phyloP scores from a whole-genome alignment of 1,140 invertebrate genomes.

The Euwallacea fornicatus region DNA sequence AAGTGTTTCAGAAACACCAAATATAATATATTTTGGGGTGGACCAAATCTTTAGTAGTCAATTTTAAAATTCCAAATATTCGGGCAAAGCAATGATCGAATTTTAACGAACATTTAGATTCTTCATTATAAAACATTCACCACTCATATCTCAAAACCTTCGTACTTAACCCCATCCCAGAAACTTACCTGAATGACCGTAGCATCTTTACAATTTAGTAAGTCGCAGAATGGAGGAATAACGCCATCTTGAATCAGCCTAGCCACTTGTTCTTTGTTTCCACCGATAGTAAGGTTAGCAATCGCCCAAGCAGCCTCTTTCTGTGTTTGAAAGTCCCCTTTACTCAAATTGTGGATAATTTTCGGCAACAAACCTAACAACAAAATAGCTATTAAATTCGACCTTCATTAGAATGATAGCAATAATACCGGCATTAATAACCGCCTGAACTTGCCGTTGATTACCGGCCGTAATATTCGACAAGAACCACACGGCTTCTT shows the following conservation, averaged over 20 bases:
- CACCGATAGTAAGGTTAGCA: slow-evolving; percentile 97
- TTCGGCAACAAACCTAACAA: slow-evolving; percentile 76
- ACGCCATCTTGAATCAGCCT: slow-evolving; percentile 87
- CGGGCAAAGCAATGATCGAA: too few species aligned
- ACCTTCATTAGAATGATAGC: not conserved
- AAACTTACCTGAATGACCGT: slow-evolving; percentile 49
- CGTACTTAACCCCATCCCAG: not conserved
- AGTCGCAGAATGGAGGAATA: slow-evolving; percentile 87
- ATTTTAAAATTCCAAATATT: too few species aligned
- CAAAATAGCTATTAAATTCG: not conserved
- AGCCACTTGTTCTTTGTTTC: slow-evolving; percentile 87
- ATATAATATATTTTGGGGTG: too few species aligned
- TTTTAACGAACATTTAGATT: too few species aligned
- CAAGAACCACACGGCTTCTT: slow-evolving; percentile 98
- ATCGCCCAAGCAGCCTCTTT: slow-evolving; percentile 99
- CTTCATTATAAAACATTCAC: too few species aligned
- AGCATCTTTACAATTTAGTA: slow-evolving; percentile 87
- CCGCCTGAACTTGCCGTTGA: slow-evolving; percentile 96
- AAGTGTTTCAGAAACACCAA: too few species aligned
- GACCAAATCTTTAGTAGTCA: too few species aligned
- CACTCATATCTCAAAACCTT: too few species aligned
- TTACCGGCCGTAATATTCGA: slow-evolving; percentile 99
- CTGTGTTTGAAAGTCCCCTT: slow-evolving; percentile 98
- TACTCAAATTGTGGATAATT: slow-evolving; percentile 89
- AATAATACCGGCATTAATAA: slow-evolving; percentile 81